Evolutionary conservation across 2,797 vertebrate species (phyloP).

Genomic region (Dromococcyx pavoninus): DNA sequence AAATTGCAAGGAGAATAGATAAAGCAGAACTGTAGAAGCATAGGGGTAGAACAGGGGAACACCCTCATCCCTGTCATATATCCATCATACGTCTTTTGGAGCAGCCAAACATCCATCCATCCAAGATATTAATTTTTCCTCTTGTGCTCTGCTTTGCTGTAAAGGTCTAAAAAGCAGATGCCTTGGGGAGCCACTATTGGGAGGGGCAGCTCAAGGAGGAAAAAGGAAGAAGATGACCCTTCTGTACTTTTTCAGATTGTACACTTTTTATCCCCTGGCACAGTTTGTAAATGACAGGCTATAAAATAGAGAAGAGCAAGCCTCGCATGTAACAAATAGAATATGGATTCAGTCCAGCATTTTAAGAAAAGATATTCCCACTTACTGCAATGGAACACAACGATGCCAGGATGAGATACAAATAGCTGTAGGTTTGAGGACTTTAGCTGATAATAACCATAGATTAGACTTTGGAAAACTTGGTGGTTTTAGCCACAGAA

Average conservation of each 20-base stretch:
- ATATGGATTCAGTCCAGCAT: constrained; percentile 17
- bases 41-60: neutral
- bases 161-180: constrained; percentile 7
- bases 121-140: neutral
- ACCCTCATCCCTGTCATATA: neutral
- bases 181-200: constrained; percentile 1
- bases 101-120: neutral
- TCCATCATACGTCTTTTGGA: neutral
- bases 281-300: constrained; percentile 38
- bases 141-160: neutral
- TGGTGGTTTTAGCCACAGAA: neutral
- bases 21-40: neutral
- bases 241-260: neutral
- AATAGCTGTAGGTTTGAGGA: constrained; percentile 56
- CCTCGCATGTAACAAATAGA: constrained; percentile 49
- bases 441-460: constrained; percentile 32
- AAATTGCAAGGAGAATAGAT: neutral
- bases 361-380: constrained; percentile 50
- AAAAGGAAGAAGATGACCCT: neutral
- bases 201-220: too few species aligned
- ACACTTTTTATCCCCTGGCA: neutral
- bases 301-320: constrained; percentile 37
- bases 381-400: constrained; percentile 53
- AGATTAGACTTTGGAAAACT: constrained; percentile 35
- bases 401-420: constrained; percentile 24